phyloP scores from a whole-genome alignment of 23 tunicate species.

The Styela clava region DNA sequence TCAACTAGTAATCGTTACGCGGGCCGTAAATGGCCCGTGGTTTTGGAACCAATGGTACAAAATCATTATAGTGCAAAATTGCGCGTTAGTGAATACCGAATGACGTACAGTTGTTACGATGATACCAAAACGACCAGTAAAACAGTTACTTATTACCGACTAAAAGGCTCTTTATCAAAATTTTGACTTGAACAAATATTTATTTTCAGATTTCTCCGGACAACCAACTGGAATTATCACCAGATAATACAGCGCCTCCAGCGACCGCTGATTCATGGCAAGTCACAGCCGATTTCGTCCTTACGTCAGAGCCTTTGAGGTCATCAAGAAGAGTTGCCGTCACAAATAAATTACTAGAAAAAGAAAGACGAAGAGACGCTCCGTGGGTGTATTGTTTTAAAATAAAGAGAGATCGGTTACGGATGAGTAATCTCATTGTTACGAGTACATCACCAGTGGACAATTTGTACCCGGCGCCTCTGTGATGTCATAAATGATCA shows the following conservation, averaged over 20 bases:
- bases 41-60: too few relatives aligned
- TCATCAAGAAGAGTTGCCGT: conserved; percentile 22
- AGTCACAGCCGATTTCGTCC: conserved; percentile 30
- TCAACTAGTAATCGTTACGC: too few relatives aligned
- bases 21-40: too few relatives aligned
- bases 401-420: conserved; percentile 43
- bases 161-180: too few relatives aligned
- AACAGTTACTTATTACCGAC: too few relatives aligned
- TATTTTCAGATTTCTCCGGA: conserved; percentile 39
- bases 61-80: too few relatives aligned
- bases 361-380: conserved; percentile 45
- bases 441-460: neutral
- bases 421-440: conserved; percentile 12
- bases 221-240: conserved; percentile 62
- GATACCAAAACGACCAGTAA: too few relatives aligned
- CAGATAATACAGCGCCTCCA: conserved; percentile 36
- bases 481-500: neutral
- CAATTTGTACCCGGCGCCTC: neutral
- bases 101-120: too few relatives aligned
- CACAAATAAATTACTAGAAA: conserved; percentile 31
- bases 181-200: too few relatives aligned
- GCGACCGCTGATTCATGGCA: conserved; percentile 18
- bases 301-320: conserved; percentile 25
- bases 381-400: conserved; percentile 80
- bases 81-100: too few relatives aligned